A percentile compares a stretch with the other conserved stretches of the same genome.
Evolutionary conservation across 1,140 invertebrate genomes (phyloP).

Genomic region (Parasteatoda tepidariorum): DNA sequence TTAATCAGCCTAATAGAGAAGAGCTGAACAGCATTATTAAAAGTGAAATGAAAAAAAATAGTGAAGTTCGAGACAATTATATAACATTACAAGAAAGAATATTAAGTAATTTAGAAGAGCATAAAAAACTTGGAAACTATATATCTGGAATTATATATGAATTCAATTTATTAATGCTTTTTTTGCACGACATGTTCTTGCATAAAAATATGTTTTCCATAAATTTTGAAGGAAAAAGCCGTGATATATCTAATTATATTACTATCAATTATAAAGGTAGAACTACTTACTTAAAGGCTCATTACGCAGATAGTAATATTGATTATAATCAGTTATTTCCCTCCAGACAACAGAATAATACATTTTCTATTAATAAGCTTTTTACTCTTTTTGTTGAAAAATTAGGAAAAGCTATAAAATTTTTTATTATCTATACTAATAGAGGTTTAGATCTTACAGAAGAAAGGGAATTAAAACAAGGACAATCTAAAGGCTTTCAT

Average conservation of each 20-base stretch:
- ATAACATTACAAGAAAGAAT: slow-evolving; percentile 8
- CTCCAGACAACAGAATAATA: background rate
- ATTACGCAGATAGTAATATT: slow-evolving; percentile 34
- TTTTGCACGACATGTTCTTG: slow-evolving; percentile 23
- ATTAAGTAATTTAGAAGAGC: slow-evolving; percentile 2
- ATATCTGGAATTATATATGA: slow-evolving; percentile 5
- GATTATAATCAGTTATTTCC: slow-evolving; percentile 19
- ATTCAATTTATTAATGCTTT: slow-evolving; percentile 42
- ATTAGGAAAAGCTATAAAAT: background rate
- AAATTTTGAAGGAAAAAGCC: slow-evolving; percentile 24
- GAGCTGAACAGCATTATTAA: slow-evolving; percentile 28
- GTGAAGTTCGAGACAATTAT: slow-evolving; percentile 6
- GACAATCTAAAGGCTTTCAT: slow-evolving; percentile 9
- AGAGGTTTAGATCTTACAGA: slow-evolving; percentile 2
- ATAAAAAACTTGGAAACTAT: background rate
- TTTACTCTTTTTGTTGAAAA: slow-evolving; percentile 26
- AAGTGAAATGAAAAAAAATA: slow-evolving; percentile 37
- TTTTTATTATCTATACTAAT: slow-evolving; percentile 46
- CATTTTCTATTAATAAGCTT: slow-evolving; percentile 39
- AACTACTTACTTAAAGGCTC: slow-evolving; percentile 16
- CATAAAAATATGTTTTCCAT: slow-evolving; percentile 32
- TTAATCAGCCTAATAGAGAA: slow-evolving; percentile 44
- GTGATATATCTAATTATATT: slow-evolving; percentile 9
- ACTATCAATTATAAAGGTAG: slow-evolving; percentile 30
- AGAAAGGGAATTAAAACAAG: slow-evolving; percentile 13